These are phyloP conservation scores for Acanthococcus lagerstroemiae DNA, from an alignment of 2,888 invertebrate genomes.

Conservation along the genomic window DNA sequence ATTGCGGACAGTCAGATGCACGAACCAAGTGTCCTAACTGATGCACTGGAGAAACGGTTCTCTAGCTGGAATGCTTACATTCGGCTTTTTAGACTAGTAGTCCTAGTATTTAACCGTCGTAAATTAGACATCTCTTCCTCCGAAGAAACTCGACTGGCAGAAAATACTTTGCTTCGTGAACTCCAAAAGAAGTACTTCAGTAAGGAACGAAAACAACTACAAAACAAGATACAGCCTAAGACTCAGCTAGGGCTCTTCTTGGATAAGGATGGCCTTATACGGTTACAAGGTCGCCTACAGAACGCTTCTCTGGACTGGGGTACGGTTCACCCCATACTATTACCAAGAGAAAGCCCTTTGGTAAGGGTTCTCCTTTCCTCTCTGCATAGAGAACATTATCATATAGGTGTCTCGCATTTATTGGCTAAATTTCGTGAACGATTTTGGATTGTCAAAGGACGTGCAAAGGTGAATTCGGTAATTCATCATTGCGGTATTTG, in stretches of 20 bases:
- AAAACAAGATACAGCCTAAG: background rate
- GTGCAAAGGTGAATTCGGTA: background rate
- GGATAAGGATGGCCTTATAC: background rate
- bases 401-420: background rate
- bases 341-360: background rate
- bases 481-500: background rate
- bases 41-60: too few relatives aligned
- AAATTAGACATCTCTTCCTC: too few relatives aligned
- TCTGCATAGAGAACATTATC: background rate
- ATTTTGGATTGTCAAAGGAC: background rate
- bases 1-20: background rate
- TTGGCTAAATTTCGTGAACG: background rate
- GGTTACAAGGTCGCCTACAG: background rate
- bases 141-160: background rate
- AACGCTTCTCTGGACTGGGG: background rate
- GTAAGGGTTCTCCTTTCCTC: background rate
- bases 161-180: too few relatives aligned
- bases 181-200: background rate
- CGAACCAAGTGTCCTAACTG: too few relatives aligned
- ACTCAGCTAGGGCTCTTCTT: background rate
- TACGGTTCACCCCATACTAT: background rate
- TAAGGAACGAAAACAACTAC: background rate
- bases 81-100: too few relatives aligned
- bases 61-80: too few relatives aligned
- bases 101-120: too few relatives aligned